Evolutionary conservation across 35 echinoderm and acorn worm species (phyloP), one percentile per base, ranked within the genome.

Genomic region (Patiria miniata): DNA sequence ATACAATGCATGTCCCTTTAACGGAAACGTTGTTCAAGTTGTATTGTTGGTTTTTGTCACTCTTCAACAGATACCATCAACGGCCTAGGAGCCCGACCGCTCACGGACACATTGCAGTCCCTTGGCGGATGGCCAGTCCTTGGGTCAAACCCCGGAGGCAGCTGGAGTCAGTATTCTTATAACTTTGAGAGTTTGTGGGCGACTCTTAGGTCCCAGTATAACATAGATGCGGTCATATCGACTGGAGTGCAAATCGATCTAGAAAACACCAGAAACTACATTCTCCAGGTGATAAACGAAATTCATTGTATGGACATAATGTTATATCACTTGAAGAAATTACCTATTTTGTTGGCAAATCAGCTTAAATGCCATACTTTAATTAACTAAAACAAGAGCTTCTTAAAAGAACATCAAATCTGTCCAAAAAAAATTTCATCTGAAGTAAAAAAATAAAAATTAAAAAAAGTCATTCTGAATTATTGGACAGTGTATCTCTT

Each of bases 51-150:
- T 4, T 58, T 58, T 4, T 9, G 17, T 2, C 3, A 19, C 23
- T 58, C 26, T 33, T 68, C 61, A 8, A 83, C 85, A 87, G 86
- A 81, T 32, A 34, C 68, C 17, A 87, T 87, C 28, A 69, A 87
- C 22, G 29, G 23, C 40, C 18, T 16, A 12, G 68, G 28, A 22
- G 39, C 68, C 23, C 16, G 14, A 10, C 86, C 86, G 8, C 73
- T 87, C 36, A 80, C 54, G 8, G 77, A 42, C 21, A 19, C 52
- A n/a, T 9, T 87, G 39, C 21, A 17, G 15, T 16, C 0, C 39
- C 19, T 80, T 40, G 86, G 86, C 8, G 86, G 86, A 4, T 87
- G 86, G 86, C 86, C 86, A 36, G 86, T 87, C 18, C 73, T 87
- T 29, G 86, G 86, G 23, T 22, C 61, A 29, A 78, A 87, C 36